phyloP scores from a whole-genome alignment of 2,113 vertebrate species.

The Pithys albifrons region DNA sequence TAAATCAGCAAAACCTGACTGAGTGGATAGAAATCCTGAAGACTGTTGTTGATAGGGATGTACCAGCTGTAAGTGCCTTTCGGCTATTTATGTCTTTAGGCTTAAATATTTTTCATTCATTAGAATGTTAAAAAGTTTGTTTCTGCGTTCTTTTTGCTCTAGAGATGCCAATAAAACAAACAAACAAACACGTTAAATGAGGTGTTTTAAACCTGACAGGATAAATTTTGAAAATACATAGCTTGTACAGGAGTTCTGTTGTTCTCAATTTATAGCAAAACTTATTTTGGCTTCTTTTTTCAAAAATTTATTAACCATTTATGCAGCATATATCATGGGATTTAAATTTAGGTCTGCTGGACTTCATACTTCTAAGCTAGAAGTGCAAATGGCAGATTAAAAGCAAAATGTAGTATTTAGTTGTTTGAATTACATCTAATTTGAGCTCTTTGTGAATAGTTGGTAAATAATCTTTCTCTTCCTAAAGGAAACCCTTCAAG shows the following conservation, averaged over 20 bases:
- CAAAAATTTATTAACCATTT: neutral
- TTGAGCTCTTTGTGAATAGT: neutral
- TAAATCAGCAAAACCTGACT: slow-evolving; percentile 95
- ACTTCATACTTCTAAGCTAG: neutral
- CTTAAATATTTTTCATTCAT: neutral
- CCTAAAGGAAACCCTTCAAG: slow-evolving; percentile 92
- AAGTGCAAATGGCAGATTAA: neutral
- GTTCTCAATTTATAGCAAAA: neutral
- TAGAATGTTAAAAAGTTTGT: neutral
- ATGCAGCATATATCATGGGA: neutral
- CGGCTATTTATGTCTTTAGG: neutral
- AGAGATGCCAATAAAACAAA: neutral
- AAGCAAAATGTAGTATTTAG: neutral
- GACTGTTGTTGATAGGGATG: slow-evolving; percentile 94
- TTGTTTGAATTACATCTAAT: neutral
- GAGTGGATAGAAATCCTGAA: slow-evolving; percentile 99
- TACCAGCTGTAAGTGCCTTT: slow-evolving; percentile 88
- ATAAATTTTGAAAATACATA: neutral
- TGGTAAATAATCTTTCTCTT: neutral
- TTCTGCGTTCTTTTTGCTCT: neutral
- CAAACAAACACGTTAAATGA: neutral
- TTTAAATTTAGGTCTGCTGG: neutral
- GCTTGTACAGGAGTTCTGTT: neutral
- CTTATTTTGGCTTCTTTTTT: neutral
- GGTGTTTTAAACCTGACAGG: neutral